A percentile compares a stretch with the other conserved stretches of the same genome.
Conservation (phyloP, 2,888 invertebrate genomes). For the Eudiplozoon nipponicum region DNA sequence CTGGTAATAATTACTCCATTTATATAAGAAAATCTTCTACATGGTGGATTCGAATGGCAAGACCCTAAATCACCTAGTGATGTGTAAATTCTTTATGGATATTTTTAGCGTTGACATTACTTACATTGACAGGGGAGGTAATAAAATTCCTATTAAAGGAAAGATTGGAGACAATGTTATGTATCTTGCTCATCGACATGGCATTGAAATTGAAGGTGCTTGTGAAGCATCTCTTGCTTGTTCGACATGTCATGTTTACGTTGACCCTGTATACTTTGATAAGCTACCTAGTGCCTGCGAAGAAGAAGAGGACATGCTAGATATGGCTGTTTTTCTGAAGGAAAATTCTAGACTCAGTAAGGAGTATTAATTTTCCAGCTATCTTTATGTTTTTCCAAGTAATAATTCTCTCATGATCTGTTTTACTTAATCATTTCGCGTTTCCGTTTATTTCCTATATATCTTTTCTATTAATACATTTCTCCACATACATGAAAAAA, state of each 20-base stretch:
- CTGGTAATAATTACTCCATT: too few relatives aligned
- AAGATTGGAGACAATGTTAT: slow-evolving; percentile 80
- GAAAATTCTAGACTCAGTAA: slow-evolving; percentile 62
- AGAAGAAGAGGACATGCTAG: slow-evolving; percentile 75
- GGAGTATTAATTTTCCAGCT: slow-evolving; percentile 14
- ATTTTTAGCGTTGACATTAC: too few relatives aligned
- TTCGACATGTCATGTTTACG: slow-evolving; percentile 85
- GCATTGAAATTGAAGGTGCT: slow-evolving; percentile 77
- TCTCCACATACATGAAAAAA: too few relatives aligned
- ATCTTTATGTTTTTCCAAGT: slow-evolving; percentile 4
- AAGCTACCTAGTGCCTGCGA: slow-evolving; percentile 48
- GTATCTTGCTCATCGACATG: slow-evolving; percentile 63
- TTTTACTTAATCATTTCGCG: too few relatives aligned
- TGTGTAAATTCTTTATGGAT: too few relatives aligned
- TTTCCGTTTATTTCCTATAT: too few relatives aligned
- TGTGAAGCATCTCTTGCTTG: slow-evolving; percentile 93
- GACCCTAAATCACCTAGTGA: too few relatives aligned
- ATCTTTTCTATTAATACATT: too few relatives aligned
- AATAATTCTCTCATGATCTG: too few relatives aligned
- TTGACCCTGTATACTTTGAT: slow-evolving; percentile 36
- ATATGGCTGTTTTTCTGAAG: slow-evolving; percentile 71
- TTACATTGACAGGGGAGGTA: too few relatives aligned
- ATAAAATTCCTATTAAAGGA: slow-evolving; percentile 41
- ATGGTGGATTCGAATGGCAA: too few relatives aligned
- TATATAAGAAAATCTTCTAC: too few relatives aligned